phyloP scores from a whole-genome alignment of 2,888 invertebrate genomes.

The Metacarcinus magister region DNA sequence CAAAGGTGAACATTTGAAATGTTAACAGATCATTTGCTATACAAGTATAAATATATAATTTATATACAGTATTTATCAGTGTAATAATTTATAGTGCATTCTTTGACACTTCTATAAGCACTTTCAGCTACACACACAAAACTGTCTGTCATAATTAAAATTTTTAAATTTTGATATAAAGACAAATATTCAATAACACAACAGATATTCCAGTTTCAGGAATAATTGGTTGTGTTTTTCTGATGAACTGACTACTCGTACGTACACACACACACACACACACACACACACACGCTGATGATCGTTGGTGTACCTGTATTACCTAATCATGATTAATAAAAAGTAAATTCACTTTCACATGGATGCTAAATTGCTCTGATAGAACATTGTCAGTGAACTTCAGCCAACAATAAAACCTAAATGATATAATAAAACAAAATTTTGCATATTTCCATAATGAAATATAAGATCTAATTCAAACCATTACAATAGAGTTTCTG shows the following conservation, averaged over 20 bases:
- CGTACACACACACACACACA: neutral
- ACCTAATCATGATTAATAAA: neutral
- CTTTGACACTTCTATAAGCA: neutral
- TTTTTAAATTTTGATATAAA: neutral
- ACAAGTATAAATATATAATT: slow-evolving; percentile 49
- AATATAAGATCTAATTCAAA: too few relatives aligned
- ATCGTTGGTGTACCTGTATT: neutral
- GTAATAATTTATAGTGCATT: slow-evolving; percentile 49
- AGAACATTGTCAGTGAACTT: neutral
- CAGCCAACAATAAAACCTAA: neutral
- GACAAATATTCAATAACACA: neutral
- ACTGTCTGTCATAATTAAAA: neutral
- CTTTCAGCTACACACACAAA: neutral
- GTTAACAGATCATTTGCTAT: neutral
- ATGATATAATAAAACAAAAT: neutral
- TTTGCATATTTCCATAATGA: neutral
- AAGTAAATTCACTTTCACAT: neutral
- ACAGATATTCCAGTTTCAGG: neutral
- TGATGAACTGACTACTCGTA: neutral
- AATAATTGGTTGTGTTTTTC: neutral
- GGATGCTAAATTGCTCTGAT: neutral
- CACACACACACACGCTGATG: neutral
- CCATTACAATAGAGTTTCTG: too few relatives aligned
- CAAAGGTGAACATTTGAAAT: neutral
- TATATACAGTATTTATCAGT: slow-evolving; percentile 4